Base-by-base conservation (phyloP, 2,888 invertebrate genomes). In the Cryptus armator region DNA sequence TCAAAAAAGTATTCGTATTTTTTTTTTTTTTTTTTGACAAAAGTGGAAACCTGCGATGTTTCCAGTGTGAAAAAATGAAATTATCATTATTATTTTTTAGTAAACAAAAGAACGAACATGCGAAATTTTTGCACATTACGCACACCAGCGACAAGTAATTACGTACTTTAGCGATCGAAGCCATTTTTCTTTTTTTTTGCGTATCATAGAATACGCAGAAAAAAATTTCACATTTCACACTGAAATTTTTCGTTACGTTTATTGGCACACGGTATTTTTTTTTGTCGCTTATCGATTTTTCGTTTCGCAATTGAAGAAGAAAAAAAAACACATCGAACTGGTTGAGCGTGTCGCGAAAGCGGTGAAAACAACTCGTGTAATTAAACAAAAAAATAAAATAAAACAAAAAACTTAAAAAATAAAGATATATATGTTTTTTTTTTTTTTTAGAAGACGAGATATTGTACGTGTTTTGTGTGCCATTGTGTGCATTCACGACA, bases 81-180 rank as follows among this genome's bases (percentile, higher is more conserved):
- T 32, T 51, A 43, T n/a, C 59, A 67, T 43, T 37, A 59, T 16
- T 59, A 56, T n/a, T 4, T 62, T 29, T 4, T 7, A 3, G 1
- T 29, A 70, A 66, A 44, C 3, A 43, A 48, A 46, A 51, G 14
- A 43, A 76, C 12, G 29, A 66, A 64, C 67, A 80, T 80, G 83
- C 83, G 68, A 56, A 59, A 24, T 29, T 43, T n/a, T 32, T 24
- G 43, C 64, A 37, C 62, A 37, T 62, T 72, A 66, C 37, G 79
- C 71, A 81, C 78, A 84, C 37, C 48, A 78, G 81, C 84, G 64
- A 74, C 78, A 81, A 72, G n/a, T n/a, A n/a, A n/a, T n/a, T n/a
- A 67, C 53, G 59, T 4, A 78, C 56, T 12, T 59, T 71, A 24
- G 80, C 75, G 43, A 71, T 19, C 74, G 81, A 84, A 81, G 81